A percentile compares a stretch with the other conserved stretches of the same genome.
Evolutionary conservation across 2,888 invertebrate genomes (phyloP).

Genomic region (Nephrotoma appendiculata): DNA sequence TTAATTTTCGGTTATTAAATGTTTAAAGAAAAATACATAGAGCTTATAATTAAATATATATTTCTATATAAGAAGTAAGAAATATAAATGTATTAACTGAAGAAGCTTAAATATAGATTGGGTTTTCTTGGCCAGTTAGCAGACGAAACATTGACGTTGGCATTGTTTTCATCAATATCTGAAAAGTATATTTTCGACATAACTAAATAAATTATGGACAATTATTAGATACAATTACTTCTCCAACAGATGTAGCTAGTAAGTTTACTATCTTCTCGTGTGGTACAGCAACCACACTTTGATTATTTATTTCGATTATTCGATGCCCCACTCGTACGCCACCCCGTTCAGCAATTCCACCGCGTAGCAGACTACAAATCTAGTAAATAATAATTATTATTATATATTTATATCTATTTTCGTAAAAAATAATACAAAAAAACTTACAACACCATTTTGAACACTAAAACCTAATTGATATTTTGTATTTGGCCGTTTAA

Average conservation of each 20-base stretch:
- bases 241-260: constrained; percentile 96
- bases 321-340: constrained; percentile 98
- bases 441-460: constrained; percentile 92
- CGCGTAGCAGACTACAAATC: constrained; percentile 95
- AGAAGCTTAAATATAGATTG: constrained; percentile 78
- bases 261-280: constrained; percentile 99
- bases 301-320: constrained; percentile 99
- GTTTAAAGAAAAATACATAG: not conserved
- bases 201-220: not conserved
- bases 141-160: constrained; percentile 99
- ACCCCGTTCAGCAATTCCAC: constrained; percentile 97
- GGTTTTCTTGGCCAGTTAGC: constrained; percentile 97
- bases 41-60: not conserved
- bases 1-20: not conserved
- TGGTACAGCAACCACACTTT: constrained; percentile 98
- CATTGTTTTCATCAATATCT: constrained; percentile 99
- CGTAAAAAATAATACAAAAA: not conserved
- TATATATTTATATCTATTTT: not conserved
- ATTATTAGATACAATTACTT: constrained; percentile 49
- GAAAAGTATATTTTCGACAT: constrained; percentile 25
- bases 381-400: constrained; percentile 27
- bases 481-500: constrained; percentile 97
- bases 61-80: not conserved
- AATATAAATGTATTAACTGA: not conserved
- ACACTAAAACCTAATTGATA: constrained; percentile 99